Evolutionary conservation across 2,797 vertebrate species (phyloP), one percentile per base, ranked within the genome.

Genomic region (Podarcis lilfordi): DNA sequence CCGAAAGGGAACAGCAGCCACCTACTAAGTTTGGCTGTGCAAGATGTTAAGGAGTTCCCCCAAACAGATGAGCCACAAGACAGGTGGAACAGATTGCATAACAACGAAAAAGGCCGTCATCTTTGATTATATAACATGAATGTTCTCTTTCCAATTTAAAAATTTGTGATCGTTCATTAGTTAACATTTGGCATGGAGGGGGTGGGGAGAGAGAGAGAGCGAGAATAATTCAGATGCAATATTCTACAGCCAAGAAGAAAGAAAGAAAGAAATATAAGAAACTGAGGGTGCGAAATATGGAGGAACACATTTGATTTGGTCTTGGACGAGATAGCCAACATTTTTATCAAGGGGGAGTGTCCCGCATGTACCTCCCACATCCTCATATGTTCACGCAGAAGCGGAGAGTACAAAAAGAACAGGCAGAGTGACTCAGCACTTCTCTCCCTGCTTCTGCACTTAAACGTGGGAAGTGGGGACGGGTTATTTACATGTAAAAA

Each of bases 361-460:
- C 50, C 78, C 50, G 27, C 19, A 55, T 59, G 13, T 79, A 15
- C 45, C 66, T 69, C 29, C 87, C n/a, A 29, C 45, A 71, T 68
- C 19, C 45, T 82, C 59, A 75, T 64, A 87, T 23, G 45, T 43
- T 82, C 82, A 76, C 29, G 29, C 74, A 84, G 86, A 76, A 27
- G 71, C 37, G 75, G 59, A 32, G 5, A 59, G 27, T 32, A 69
- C 11, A 55, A 59, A 79, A 37, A 79, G 25, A 35, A 78, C 87
- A 68, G 78, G 45, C 27, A 61, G 83, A 88, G 19, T 88, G 74
- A 88, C 87, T 88, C 81, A 88, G 75, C 76, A 35, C 61, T 50
- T 79, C 27, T 71, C 32, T 78, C 74, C 50, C 74, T 8, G 21
- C 35, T 72, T 55, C 78, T 72, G 77, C 21, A 21, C 77, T 80